Percentiles rank a stretch among this genome's conserved stretches.
phyloP scores from a whole-genome alignment of 2,888 invertebrate species.

The Fabriciana adippe region DNA sequence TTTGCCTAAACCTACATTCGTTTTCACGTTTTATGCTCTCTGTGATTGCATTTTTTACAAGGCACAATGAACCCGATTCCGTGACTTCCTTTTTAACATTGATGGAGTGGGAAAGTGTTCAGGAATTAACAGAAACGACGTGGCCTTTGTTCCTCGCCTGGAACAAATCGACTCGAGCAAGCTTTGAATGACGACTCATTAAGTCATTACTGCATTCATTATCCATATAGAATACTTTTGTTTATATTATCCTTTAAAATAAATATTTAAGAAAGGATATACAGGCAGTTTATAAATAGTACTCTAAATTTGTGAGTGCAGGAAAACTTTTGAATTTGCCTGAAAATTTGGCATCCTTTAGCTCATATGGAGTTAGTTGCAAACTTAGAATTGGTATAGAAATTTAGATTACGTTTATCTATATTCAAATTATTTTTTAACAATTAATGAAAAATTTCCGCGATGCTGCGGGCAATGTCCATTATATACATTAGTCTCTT shows the following conservation, averaged over 20 bases:
- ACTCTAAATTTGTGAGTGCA: too few relatives aligned
- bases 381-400: too few relatives aligned
- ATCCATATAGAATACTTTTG: conserved; percentile 59
- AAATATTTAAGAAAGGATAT: background rate
- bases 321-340: too few relatives aligned
- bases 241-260: conserved; percentile 54
- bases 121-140: conserved; percentile 73
- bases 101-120: conserved; percentile 68
- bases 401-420: too few relatives aligned
- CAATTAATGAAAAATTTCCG: too few relatives aligned
- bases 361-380: too few relatives aligned
- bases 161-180: conserved; percentile 49
- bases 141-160: conserved; percentile 69
- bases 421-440: too few relatives aligned
- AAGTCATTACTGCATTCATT: conserved; percentile 54
- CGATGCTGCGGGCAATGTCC: too few relatives aligned
- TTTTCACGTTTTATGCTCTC: conserved; percentile 11
- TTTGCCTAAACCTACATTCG: conserved; percentile 9
- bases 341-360: too few relatives aligned
- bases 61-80: conserved; percentile 66
- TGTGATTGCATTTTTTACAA: conserved; percentile 37
- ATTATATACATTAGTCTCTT: too few relatives aligned
- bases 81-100: conserved; percentile 78
- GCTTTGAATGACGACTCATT: conserved; percentile 40
- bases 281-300: too few relatives aligned